These are phyloP conservation scores for Drosophila tristis DNA, from an alignment of 1,140 invertebrate species.

Conservation along the genomic window DNA sequence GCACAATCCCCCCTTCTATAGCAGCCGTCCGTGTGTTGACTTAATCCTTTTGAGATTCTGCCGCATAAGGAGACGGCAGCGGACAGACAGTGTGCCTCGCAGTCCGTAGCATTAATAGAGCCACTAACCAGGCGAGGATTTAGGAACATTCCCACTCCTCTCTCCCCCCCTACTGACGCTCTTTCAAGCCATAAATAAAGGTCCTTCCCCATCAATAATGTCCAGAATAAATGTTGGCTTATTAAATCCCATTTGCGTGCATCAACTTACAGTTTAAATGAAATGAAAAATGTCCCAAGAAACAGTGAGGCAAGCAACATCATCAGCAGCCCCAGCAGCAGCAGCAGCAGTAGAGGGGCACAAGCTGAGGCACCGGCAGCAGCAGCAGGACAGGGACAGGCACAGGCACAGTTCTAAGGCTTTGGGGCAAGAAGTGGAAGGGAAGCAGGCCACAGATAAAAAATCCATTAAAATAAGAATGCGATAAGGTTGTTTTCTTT, in stretches of 20 bases:
- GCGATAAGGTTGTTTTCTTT: conserved; percentile 61
- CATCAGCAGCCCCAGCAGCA: conserved; percentile 35
- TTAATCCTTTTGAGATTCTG: conserved; percentile 83
- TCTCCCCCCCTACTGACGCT: background rate
- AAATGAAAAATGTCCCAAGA: conserved; percentile 72
- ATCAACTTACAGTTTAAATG: conserved; percentile 71
- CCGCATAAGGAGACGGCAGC: conserved; percentile 63
- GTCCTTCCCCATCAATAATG: conserved; percentile 69
- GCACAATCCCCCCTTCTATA: background rate
- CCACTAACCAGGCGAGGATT: conserved; percentile 19
- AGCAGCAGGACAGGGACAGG: background rate
- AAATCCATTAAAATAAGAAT: conserved; percentile 83
- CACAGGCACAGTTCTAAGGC: background rate
- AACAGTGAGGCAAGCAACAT: conserved; percentile 36
- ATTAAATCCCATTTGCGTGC: conserved; percentile 80
- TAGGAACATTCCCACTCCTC: background rate
- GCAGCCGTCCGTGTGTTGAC: conserved; percentile 35
- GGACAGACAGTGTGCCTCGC: background rate
- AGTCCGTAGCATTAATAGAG: conserved; percentile 56
- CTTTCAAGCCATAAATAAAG: conserved; percentile 60
- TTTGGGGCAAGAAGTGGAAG: too few species aligned
- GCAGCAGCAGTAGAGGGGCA: conserved; percentile 45
- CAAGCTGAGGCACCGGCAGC: conserved; percentile 19
- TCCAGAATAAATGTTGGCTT: conserved; percentile 81
- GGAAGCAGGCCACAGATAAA: conserved; percentile 55